A percentile compares a stretch with the other conserved stretches of the same genome.
These are phyloP conservation scores for Sycobia sp. DNA, from an alignment of 1,140 invertebrate species.

Conservation along the genomic window DNA sequence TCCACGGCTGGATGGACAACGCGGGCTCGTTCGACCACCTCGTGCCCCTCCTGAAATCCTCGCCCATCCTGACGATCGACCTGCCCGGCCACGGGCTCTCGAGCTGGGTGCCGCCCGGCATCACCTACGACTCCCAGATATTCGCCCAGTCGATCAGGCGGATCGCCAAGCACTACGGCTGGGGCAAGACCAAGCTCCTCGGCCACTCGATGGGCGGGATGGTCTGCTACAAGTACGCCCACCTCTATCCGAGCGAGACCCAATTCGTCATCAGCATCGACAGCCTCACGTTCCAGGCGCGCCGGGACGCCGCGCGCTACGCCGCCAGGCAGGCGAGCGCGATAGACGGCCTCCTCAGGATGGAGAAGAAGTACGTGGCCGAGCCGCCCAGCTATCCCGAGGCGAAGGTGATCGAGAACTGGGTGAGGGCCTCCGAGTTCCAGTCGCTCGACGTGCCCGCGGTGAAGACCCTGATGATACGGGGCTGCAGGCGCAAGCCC, in stretches of 20 bases:
- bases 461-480: constrained; percentile 64
- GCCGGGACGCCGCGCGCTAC: constrained; percentile 38
- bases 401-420: constrained; percentile 64
- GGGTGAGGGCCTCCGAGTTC: constrained; percentile 56
- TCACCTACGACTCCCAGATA: constrained; percentile 67
- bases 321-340: constrained; percentile 42
- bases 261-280: constrained; percentile 70
- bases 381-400: constrained; percentile 63
- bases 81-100: constrained; percentile 77
- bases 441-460: constrained; percentile 63
- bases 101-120: constrained; percentile 68
- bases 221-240: constrained; percentile 64
- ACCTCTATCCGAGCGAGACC: constrained; percentile 65
- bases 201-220: constrained; percentile 73
- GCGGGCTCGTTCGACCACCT: constrained; percentile 75
- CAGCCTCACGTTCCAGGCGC: constrained; percentile 63
- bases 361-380: constrained; percentile 61
- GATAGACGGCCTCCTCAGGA: constrained; percentile 56
- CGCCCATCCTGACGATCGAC: constrained; percentile 71
- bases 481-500: constrained; percentile 61
- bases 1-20: constrained; percentile 81
- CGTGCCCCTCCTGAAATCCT: constrained; percentile 66
- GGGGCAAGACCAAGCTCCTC: constrained; percentile 72
- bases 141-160: constrained; percentile 63
- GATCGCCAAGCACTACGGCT: constrained; percentile 69